Evolutionary conservation across 1,140 invertebrate genomes (phyloP), one percentile per base, ranked within the genome.

Genomic region (Spodoptera litura): DNA sequence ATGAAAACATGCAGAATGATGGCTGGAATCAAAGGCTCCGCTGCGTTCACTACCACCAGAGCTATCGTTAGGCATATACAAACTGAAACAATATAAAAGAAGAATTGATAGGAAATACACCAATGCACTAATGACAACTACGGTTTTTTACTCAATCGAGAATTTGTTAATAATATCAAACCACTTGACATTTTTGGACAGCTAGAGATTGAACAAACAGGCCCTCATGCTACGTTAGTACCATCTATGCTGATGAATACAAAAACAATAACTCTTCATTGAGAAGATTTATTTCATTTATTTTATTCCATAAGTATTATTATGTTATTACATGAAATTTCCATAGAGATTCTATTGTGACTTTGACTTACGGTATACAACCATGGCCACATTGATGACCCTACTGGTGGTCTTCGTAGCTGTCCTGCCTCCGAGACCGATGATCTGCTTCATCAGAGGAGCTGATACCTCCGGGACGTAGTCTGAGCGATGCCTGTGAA

Each of bases 401-500:
- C 4, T 35, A 11, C 51, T 58, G 5, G 62, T 58, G 3, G n/a
- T 58, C 5, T 15, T 12, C 0, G 72, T 75, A 9, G 73, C 55
- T 11, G n/a, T 61, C 44, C 52, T 56, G 13, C 70, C 70, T 9
- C 78, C 83, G 5, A 75, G 78, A 4, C 80, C 76, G 12, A 80
- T 77, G 5, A 92, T 68, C 49, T 87, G 82, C 44, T 83, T 87
- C 13, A 86, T 51, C 11, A 58, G 35, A 72, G 31, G 78, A 77
- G 10, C 75, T 79, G 6, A 83, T 13, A 72, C 83, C 2, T 74
- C 70, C 10, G 87, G n/a, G 10, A 78, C 20, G 13, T 80, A 75
- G 6, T 81, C 58, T 11, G 91, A 91, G 13, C 85, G 83, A 70
- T 91, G 89, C 58, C 90, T 92, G 78, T n/a, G 3, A 31, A 13